Evolutionary conservation across 2,888 invertebrate genomes (phyloP).

Genomic region (Drosophila kambysellisi): DNA sequence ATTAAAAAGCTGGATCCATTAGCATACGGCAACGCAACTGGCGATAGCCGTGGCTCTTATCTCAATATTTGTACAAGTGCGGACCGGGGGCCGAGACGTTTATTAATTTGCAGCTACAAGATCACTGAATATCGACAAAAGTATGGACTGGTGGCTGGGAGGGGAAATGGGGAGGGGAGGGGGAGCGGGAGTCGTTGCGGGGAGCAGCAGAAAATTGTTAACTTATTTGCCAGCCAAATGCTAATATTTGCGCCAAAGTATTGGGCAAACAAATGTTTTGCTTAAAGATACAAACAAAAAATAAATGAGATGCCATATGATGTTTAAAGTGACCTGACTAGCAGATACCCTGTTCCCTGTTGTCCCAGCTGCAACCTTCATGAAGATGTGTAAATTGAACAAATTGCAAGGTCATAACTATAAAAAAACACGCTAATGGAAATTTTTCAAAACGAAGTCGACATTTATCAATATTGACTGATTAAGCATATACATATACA

Average conservation of each 20-base stretch:
- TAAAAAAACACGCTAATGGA: not conserved
- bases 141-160: not conserved
- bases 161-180: not conserved
- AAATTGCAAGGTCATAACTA: not conserved
- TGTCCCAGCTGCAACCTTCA: not conserved
- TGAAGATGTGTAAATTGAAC: not conserved
- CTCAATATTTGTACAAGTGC: constrained; percentile 55
- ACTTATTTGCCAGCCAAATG: constrained; percentile 63
- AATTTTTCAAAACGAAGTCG: not conserved
- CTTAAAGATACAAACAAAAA: constrained; percentile 41
- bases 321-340: not conserved
- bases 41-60: constrained; percentile 29
- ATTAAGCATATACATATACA: not conserved
- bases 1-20: constrained; percentile 23
- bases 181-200: not conserved
- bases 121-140: constrained; percentile 68
- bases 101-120: constrained; percentile 78
- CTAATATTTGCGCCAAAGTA: constrained; percentile 72
- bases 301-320: not conserved
- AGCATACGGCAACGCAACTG: constrained; percentile 28
- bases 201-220: constrained; percentile 37
- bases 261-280: constrained; percentile 61
- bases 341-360: not conserved
- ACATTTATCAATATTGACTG: not conserved
- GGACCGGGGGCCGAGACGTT: constrained; percentile 39